Conservation (phyloP, 1,140 invertebrate species). For the Calliphora vicina region DNA sequence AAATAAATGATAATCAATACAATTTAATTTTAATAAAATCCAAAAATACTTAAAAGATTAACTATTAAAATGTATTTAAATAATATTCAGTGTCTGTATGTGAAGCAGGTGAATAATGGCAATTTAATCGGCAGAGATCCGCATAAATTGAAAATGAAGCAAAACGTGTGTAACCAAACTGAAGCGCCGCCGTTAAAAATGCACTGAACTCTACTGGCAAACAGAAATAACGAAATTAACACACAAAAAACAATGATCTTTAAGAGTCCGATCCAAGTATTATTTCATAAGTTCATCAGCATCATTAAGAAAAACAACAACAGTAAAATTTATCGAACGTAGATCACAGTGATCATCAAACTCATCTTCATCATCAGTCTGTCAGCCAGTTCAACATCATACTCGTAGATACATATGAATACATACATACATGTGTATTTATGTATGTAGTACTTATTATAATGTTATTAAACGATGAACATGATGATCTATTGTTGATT, state of each 20-base stretch:
- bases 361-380: background rate
- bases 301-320: too few relatives aligned
- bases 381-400: background rate
- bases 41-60: background rate
- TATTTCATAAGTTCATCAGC: background rate
- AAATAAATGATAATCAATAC: too few relatives aligned
- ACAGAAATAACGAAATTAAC: background rate
- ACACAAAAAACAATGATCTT: background rate
- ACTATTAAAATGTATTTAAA: background rate
- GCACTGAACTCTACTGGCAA: background rate
- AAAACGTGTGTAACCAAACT: constrained; percentile 24
- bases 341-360: constrained; percentile 3
- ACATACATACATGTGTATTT: too few relatives aligned
- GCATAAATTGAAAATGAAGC: constrained; percentile 29
- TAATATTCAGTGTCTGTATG: background rate
- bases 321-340: too few relatives aligned
- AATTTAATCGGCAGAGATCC: constrained; percentile 22
- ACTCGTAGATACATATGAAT: too few relatives aligned
- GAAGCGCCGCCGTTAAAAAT: constrained; percentile 27
- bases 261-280: background rate
- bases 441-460: too few relatives aligned
- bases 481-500: constrained; percentile 31
- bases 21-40: background rate
- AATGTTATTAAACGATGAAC: constrained; percentile 23
- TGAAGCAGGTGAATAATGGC: constrained; percentile 24